Percentiles rank a stretch among this genome's conserved stretches.
Evolutionary conservation across 2,888 invertebrate species (phyloP).

Genomic region (Cryptus viduatorius): DNA sequence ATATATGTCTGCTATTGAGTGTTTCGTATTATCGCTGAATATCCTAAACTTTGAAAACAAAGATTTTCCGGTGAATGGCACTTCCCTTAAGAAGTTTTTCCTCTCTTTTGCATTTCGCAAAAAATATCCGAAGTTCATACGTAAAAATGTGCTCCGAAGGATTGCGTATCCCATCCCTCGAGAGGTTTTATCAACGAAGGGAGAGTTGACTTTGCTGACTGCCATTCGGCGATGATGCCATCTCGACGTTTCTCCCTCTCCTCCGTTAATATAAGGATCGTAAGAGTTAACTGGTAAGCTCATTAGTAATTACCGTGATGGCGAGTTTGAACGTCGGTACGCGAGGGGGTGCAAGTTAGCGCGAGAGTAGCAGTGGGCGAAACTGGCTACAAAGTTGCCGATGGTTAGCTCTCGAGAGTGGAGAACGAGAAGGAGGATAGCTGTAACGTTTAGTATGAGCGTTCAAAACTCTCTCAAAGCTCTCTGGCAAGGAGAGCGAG

Average conservation of each 20-base stretch:
- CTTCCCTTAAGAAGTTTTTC: not conserved
- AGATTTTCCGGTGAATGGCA: not conserved
- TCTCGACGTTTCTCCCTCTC: conserved; percentile 12
- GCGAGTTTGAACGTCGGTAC: conserved; percentile 29
- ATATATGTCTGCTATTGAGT: not conserved
- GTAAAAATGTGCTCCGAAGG: not conserved
- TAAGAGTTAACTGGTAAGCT: conserved; percentile 61
- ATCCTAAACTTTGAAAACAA: not conserved
- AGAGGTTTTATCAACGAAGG: not conserved
- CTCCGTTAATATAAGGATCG: conserved; percentile 48
- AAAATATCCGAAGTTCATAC: not conserved
- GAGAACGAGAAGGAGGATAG: conserved; percentile 22
- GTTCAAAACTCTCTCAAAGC: conserved; percentile 59
- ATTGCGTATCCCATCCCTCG: not conserved
- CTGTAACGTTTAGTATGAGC: conserved; percentile 56
- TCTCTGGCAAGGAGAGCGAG: conserved; percentile 14
- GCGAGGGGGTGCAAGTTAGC: not conserved
- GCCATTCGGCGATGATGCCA: conserved; percentile 3
- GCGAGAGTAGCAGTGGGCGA: conserved; percentile 16
- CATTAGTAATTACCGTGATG: conserved; percentile 60
- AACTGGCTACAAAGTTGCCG: conserved; percentile 59
- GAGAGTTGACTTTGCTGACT: conserved; percentile 18
- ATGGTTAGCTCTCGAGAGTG: conserved; percentile 47
- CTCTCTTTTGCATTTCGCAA: not conserved
- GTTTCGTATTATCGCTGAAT: not conserved